Evolutionary conservation across 2,888 invertebrate genomes (phyloP).

Genomic region (Zhengitettix transpicula): DNA sequence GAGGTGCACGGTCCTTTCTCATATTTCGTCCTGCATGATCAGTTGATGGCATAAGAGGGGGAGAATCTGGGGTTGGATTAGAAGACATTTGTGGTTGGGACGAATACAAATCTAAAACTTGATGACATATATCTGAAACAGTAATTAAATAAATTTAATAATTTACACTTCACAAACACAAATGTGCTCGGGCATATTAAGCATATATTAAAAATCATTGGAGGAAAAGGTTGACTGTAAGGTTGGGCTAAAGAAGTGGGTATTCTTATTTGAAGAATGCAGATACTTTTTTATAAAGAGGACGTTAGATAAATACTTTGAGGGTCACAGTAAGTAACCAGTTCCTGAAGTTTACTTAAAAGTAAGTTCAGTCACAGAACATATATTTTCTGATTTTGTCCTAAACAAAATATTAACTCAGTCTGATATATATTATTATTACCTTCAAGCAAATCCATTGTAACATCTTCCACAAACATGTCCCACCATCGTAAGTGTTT

Average conservation of each 20-base stretch:
- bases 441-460: slow-evolving; percentile 81
- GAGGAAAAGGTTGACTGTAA: too few species aligned
- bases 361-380: neutral
- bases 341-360: too few species aligned
- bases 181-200: neutral
- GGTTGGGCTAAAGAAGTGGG: too few species aligned
- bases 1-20: neutral
- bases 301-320: too few species aligned
- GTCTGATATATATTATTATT: too few species aligned
- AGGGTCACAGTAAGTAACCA: too few species aligned
- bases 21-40: neutral
- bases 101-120: slow-evolving; percentile 77
- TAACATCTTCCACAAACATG: slow-evolving; percentile 89
- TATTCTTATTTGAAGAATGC: too few species aligned
- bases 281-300: too few species aligned
- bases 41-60: slow-evolving; percentile 19
- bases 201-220: too few species aligned
- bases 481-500: slow-evolving; percentile 93
- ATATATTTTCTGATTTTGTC: neutral
- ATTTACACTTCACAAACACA: too few species aligned
- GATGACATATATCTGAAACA: slow-evolving; percentile 78
- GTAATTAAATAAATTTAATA: neutral
- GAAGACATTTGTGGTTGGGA: slow-evolving; percentile 46
- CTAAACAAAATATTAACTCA: neutral
- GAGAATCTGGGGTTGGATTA: slow-evolving; percentile 51